These are phyloP conservation scores for Osmoderma eremita DNA, from an alignment of 2,888 invertebrate species.

Conservation along the genomic window DNA sequence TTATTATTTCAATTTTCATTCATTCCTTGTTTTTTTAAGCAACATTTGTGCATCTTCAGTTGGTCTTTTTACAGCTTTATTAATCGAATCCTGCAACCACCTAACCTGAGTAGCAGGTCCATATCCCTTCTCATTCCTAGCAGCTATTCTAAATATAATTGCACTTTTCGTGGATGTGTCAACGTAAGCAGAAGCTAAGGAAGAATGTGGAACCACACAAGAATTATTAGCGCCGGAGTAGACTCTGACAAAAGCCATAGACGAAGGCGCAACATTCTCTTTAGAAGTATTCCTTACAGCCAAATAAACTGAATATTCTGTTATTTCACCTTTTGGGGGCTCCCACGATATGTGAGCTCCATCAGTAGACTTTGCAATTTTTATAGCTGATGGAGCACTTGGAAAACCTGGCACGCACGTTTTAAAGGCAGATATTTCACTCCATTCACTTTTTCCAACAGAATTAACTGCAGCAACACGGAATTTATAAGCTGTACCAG, in stretches of 20 bases:
- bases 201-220: slow-evolving; percentile 87
- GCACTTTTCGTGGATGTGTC: slow-evolving; percentile 86
- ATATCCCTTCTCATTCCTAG: slow-evolving; percentile 97
- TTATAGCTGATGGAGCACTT: slow-evolving; percentile 97
- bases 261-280: slow-evolving; percentile 66
- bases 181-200: slow-evolving; percentile 91
- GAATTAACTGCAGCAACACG: slow-evolving; percentile 94
- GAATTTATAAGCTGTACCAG: slow-evolving; percentile 91
- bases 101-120: slow-evolving; percentile 99
- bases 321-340: slow-evolving; percentile 90
- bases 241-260: slow-evolving; percentile 92
- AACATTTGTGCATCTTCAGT: slow-evolving; percentile 39
- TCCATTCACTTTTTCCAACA: slow-evolving; percentile 90
- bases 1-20: slow-evolving; percentile 21
- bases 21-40: slow-evolving; percentile 39
- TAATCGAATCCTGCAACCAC: slow-evolving; percentile 88
- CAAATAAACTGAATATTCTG: slow-evolving; percentile 96
- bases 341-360: slow-evolving; percentile 98
- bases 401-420: slow-evolving; percentile 97
- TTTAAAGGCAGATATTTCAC: slow-evolving; percentile 94
- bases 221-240: slow-evolving; percentile 93
- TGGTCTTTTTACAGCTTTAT: slow-evolving; percentile 40
- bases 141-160: slow-evolving; percentile 98
- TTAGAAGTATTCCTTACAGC: slow-evolving; percentile 72
- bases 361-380: slow-evolving; percentile 93